Evolutionary conservation across 2,888 invertebrate species (phyloP).

Genomic region (Drosophila differens): DNA sequence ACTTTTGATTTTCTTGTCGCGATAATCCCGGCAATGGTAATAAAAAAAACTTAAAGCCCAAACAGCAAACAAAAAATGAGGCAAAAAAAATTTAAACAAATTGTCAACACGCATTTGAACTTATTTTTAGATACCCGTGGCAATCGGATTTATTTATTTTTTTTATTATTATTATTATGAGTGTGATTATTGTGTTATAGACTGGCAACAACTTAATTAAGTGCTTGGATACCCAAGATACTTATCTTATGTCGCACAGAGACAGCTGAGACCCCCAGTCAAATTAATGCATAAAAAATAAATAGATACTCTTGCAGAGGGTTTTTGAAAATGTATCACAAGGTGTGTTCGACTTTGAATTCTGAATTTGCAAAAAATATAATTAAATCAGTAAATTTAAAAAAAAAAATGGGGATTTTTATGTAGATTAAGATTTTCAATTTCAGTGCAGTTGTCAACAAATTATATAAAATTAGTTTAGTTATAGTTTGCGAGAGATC

Average conservation of each 20-base stretch:
- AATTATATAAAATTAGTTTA: background rate
- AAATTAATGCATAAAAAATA: background rate
- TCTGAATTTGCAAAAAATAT: background rate
- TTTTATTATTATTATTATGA: constrained; percentile 42
- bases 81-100: constrained; percentile 30
- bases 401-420: background rate
- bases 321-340: background rate
- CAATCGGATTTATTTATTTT: constrained; percentile 62
- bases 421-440: background rate
- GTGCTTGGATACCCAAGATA: constrained; percentile 38
- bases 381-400: background rate
- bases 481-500: background rate
- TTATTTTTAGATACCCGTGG: constrained; percentile 72
- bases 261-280: constrained; percentile 15
- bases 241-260: constrained; percentile 32
- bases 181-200: constrained; percentile 46
- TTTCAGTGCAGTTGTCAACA: background rate
- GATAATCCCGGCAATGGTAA: constrained; percentile 76
- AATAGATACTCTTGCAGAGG: background rate
- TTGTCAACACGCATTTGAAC: constrained; percentile 79
- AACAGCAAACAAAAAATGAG: constrained; percentile 2
- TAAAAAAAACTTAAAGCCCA: constrained; percentile 45
- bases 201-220: constrained; percentile 71
- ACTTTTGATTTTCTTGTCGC: constrained; percentile 77
- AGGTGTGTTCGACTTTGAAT: background rate